Base-by-base conservation (phyloP, 2,888 invertebrate species). In the Rambutsinella grinnellia region DNA sequence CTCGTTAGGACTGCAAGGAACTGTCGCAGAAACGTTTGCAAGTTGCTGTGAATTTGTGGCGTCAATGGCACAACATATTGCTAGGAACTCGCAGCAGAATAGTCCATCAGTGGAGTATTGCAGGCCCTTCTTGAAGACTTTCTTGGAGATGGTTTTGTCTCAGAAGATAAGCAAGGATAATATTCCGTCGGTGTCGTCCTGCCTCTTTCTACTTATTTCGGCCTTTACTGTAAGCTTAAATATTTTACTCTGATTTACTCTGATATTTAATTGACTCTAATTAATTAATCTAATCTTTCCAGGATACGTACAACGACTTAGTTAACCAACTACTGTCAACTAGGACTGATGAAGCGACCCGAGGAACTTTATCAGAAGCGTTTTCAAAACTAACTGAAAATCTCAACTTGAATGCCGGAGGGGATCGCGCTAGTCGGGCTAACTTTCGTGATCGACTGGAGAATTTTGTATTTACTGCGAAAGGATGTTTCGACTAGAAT, bases 91-190 rank as follows among this genome's bases (percentile, higher is more conserved):
- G 21, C 79, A 79, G 8, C 81, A 81, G 63, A 69, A 56, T 47
- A 63, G 76, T 17, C 47, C 77, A 15, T 75, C 79, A 23, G 79
- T 79, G 13, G 80, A 81, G 65, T 62, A 79, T 13, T 81, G 81
- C 53, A 79, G 76, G 62, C 80, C 81, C 27, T 83, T 83, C 49
- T 66, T 83, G 19, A 82, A 81, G 90, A 84, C 90, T 66, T 86
- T 93, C 65, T 88, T 93, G 85, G 90, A 91, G 83, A 87, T 92
- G 85, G 89, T 92, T 67, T 85, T 93, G 23, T 88, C 90, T 24
- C 90, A 91, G 82, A 90, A 91, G 84, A 90, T 93, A 81, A 90
- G 90, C 85, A 89, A 90, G 60, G 91, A 92, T 81, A 86, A 90
- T 57, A 87, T 91, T 71, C 88, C 89, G 23, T 87, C 89, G 21